Conservation (phyloP, 2,888 invertebrate species). For the Pollenia angustigena region DNA sequence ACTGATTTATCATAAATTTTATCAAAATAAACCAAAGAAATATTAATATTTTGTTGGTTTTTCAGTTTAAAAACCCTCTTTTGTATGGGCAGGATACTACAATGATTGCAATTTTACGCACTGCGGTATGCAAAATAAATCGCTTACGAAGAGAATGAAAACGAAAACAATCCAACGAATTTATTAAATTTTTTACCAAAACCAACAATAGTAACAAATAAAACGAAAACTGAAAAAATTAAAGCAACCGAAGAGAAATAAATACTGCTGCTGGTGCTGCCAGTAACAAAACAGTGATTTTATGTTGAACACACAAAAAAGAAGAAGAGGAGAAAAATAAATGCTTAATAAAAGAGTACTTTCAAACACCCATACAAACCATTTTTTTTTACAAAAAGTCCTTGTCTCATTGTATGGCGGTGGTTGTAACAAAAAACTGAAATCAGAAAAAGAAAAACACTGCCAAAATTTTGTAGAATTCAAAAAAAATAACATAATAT, state of each 20-base stretch:
- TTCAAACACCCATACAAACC: slow-evolving; percentile 71
- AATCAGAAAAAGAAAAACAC: slow-evolving; percentile 34
- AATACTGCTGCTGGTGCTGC: slow-evolving; percentile 73
- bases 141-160: slow-evolving; percentile 3
- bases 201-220: slow-evolving; percentile 50
- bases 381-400: slow-evolving; percentile 1
- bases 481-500: slow-evolving; percentile 12
- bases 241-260: not conserved
- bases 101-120: slow-evolving; percentile 61
- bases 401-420: slow-evolving; percentile 24
- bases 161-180: slow-evolving; percentile 39
- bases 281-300: slow-evolving; percentile 81
- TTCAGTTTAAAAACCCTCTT: not conserved
- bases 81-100: not conserved
- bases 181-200: slow-evolving; percentile 60
- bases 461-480: not conserved
- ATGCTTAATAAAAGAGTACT: slow-evolving; percentile 75
- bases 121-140: slow-evolving; percentile 64
- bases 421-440: not conserved
- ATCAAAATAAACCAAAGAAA: slow-evolving; percentile 30
- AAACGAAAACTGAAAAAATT: slow-evolving; percentile 4
- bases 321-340: not conserved
- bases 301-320: slow-evolving; percentile 77
- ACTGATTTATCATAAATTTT: slow-evolving; percentile 29
- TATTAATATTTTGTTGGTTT: not conserved